Percentiles rank a stretch among this genome's conserved stretches.
Conservation (phyloP, 2,888 invertebrate species). For the Gymnoscelis rufifasciata region DNA sequence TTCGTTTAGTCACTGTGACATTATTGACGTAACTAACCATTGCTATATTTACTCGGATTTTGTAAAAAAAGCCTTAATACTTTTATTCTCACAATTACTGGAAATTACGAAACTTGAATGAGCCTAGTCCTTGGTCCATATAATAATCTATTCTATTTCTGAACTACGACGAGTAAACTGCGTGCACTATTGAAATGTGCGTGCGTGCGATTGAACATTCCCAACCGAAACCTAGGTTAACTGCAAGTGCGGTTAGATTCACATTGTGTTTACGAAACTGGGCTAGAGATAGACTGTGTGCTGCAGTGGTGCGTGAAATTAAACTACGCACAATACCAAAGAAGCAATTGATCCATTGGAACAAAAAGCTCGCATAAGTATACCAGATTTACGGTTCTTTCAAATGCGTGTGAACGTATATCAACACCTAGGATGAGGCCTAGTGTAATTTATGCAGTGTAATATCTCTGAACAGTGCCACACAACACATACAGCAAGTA, state of each 20-base stretch:
- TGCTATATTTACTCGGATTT: too few species aligned
- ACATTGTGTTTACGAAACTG: constrained; percentile 4
- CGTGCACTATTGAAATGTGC: not conserved
- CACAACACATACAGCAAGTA: too few species aligned
- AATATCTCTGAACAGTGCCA: not conserved
- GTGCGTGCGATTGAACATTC: not conserved
- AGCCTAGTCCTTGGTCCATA: too few species aligned
- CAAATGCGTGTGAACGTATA: constrained; percentile 12
- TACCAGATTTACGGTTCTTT: constrained; percentile 13
- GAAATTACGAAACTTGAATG: too few species aligned
- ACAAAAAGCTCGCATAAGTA: constrained; percentile 17
- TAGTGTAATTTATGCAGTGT: not conserved
- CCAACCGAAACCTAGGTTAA: constrained; percentile 2
- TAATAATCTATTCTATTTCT: too few species aligned
- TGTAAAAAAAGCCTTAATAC: too few species aligned
- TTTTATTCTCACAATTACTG: too few species aligned
- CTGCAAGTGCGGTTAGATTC: constrained; percentile 4
- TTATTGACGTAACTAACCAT: too few species aligned
- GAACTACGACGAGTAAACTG: not conserved
- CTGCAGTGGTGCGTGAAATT: constrained; percentile 43
- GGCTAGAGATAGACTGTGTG: constrained; percentile 23
- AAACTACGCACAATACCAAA: constrained; percentile 34
- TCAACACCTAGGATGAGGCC: constrained; percentile 1
- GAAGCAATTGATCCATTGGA: constrained; percentile 29
- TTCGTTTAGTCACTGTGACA: too few species aligned